Conservation (phyloP, 2,113 vertebrate genomes). For the Oxyura jamaicensis region DNA sequence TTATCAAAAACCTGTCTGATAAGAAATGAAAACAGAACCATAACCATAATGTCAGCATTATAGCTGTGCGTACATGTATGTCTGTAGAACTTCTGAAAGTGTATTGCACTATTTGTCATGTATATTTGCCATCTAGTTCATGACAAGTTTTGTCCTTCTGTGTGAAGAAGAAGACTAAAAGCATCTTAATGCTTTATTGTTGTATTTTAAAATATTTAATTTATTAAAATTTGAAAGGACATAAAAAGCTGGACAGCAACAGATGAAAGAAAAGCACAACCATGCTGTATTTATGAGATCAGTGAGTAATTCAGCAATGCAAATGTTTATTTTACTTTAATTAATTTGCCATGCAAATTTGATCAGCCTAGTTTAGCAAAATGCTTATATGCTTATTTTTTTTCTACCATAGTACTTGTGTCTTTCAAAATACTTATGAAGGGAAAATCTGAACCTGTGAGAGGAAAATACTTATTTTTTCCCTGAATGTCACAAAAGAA, state of each 20-base stretch:
- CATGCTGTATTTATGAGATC: background rate
- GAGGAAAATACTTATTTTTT: background rate
- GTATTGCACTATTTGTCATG: background rate
- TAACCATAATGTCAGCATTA: background rate
- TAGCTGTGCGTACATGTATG: background rate
- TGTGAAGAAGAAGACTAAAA: background rate
- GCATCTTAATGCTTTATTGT: background rate
- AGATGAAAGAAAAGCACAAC: background rate
- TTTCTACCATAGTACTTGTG: background rate
- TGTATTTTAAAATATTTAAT: constrained; percentile 3
- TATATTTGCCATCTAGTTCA: background rate
- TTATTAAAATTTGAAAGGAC: background rate
- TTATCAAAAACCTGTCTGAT: background rate
- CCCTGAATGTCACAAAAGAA: rapidly evolving
- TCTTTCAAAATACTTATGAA: background rate
- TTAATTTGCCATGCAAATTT: constrained; percentile 11
- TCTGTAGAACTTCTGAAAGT: background rate
- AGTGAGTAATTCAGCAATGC: background rate
- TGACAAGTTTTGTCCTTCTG: background rate
- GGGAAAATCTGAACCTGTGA: background rate
- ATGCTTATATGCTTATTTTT: background rate
- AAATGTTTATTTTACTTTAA: constrained; percentile 9
- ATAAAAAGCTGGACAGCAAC: background rate
- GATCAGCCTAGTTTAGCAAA: background rate
- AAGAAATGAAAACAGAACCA: background rate